These are phyloP conservation scores for Muraenolepis orangiensis DNA, from an alignment of 2,797 vertebrate species.

Conservation along the genomic window DNA sequence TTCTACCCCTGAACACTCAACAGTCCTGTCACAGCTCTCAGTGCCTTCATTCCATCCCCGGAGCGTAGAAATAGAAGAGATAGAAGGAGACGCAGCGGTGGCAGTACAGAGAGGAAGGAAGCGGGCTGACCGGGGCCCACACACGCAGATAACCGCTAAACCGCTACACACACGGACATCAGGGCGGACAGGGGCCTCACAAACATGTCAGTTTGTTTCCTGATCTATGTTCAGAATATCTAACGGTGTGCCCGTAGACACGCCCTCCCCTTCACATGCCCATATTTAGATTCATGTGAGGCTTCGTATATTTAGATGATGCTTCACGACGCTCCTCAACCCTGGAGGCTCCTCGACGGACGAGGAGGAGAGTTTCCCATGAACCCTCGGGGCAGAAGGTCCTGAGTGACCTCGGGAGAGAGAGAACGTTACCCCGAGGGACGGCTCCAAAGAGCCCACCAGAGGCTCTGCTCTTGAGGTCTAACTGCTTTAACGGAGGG, in stretches of 20 bases:
- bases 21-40: slow-evolving; percentile 17
- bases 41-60: slow-evolving; percentile 18
- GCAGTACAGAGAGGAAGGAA: not conserved
- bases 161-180: slow-evolving; percentile 1
- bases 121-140: not conserved
- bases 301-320: not conserved
- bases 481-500: no score
- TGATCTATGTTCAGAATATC: not conserved
- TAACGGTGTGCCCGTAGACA: not conserved
- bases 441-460: no score
- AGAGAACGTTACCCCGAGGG: no score
- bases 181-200: slow-evolving; percentile 39
- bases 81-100: slow-evolving; percentile 45
- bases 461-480: no score
- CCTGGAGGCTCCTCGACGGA: not conserved
- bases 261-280: not conserved
- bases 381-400: no score
- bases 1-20: slow-evolving; percentile 42
- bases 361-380: no score
- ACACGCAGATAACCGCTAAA: no score
- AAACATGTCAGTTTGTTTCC: slow-evolving; percentile 18
- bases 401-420: no score
- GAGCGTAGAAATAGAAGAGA: slow-evolving; percentile 28
- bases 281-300: not conserved
- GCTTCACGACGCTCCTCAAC: no score